Evolutionary conservation across 2,113 vertebrate species (phyloP).

Genomic region (Cyanoderma ruficeps): DNA sequence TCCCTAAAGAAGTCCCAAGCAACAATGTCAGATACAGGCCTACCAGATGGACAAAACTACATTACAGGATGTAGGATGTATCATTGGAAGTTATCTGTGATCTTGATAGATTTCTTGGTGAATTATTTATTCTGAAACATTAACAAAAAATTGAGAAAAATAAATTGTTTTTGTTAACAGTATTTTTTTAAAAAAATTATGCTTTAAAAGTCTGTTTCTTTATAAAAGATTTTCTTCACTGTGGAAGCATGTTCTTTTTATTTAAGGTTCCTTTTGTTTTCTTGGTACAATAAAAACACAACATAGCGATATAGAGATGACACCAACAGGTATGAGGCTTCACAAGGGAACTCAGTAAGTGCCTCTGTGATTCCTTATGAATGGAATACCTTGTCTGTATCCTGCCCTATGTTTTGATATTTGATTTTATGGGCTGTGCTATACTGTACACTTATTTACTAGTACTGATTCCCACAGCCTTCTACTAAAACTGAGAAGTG

Average conservation of each 20-base stretch:
- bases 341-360: neutral
- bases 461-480: neutral
- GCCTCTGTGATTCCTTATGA: neutral
- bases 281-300: neutral
- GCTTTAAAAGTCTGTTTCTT: neutral
- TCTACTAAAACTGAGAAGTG: neutral
- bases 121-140: neutral
- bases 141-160: neutral
- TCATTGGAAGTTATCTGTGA: neutral
- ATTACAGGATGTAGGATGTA: neutral
- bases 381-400: neutral
- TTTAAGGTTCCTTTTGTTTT: neutral
- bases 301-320: neutral
- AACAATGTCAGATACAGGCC: neutral
- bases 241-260: neutral
- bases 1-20: fast-evolving
- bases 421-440: neutral
- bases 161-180: neutral
- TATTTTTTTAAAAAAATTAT: fast-evolving
- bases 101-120: neutral
- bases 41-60: neutral
- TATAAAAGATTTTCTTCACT: neutral
- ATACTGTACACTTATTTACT: neutral
- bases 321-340: fast-evolving
- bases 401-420: neutral